A percentile compares a stretch with the other conserved stretches of the same genome.
phyloP scores from a whole-genome alignment of 2,113 vertebrate species.

The Campylomormyrus tamandua region DNA sequence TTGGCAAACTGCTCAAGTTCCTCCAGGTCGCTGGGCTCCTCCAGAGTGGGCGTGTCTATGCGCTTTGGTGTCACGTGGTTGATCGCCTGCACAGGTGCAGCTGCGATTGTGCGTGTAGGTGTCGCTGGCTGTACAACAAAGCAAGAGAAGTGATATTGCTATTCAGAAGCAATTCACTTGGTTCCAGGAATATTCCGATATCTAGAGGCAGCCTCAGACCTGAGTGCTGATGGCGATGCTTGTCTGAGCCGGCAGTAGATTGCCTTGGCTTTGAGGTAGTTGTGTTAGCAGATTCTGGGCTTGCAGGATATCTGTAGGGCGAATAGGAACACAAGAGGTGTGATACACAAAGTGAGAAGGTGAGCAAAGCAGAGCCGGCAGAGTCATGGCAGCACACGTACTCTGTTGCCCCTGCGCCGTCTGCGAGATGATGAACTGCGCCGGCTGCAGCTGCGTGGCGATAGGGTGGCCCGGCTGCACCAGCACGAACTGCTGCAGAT shows the following conservation, averaged over 20 bases:
- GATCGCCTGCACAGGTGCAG: constrained; percentile 83
- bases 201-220: constrained; percentile 51
- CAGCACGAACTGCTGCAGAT: constrained; percentile 94
- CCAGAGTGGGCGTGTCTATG: constrained; percentile 88
- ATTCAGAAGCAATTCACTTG: not conserved
- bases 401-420: constrained; percentile 88
- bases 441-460: constrained; percentile 80
- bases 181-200: not conserved
- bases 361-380: not conserved
- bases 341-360: not conserved
- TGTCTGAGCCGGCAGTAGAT: constrained; percentile 94
- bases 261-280: constrained; percentile 99
- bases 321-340: not conserved
- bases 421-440: constrained; percentile 98
- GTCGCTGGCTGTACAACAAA: constrained; percentile 77
- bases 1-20: constrained; percentile 99
- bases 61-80: constrained; percentile 95
- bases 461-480: constrained; percentile 80
- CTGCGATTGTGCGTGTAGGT: constrained; percentile 92
- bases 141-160: not conserved
- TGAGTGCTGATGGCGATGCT: constrained; percentile 93
- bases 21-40: constrained; percentile 98
- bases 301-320: constrained; percentile 81
- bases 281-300: constrained; percentile 93
- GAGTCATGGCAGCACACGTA: constrained; percentile 42